Conservation (phyloP, 2,888 invertebrate species). For the Operophtera brumata region DNA sequence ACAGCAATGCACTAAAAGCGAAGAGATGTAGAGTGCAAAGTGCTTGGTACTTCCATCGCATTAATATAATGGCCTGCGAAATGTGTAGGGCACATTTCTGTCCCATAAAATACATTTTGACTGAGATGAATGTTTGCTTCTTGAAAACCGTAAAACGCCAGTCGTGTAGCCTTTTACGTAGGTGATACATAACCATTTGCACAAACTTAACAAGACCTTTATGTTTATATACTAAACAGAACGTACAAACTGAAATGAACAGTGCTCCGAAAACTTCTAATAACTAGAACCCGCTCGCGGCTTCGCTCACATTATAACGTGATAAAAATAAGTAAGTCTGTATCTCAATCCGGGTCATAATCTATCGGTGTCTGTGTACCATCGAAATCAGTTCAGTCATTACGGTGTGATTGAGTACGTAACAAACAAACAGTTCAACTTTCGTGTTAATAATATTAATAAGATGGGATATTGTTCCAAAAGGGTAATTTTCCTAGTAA, state of each 20-base stretch:
- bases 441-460: too few species aligned
- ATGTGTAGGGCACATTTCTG: conserved; percentile 36
- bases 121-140: conserved; percentile 52
- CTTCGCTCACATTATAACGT: too few species aligned
- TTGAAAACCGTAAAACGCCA: conserved; percentile 48
- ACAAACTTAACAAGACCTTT: conserved; percentile 36
- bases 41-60: conserved; percentile 20
- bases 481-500: conserved; percentile 1
- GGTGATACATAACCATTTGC: conserved; percentile 49
- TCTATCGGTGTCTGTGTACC: too few species aligned
- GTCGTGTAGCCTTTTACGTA: conserved; percentile 38
- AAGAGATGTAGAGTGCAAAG: conserved; percentile 24
- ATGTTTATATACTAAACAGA: conserved; percentile 18
- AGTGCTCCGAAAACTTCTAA: too few species aligned
- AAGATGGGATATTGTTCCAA: background rate
- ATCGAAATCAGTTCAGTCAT: too few species aligned
- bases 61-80: conserved; percentile 42
- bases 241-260: too few species aligned
- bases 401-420: too few species aligned
- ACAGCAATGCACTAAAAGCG: conserved; percentile 26
- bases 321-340: too few species aligned
- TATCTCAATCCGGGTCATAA: too few species aligned
- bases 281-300: too few species aligned
- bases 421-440: too few species aligned
- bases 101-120: conserved; percentile 56